phyloP scores from a whole-genome alignment of 2,797 vertebrate genomes.

The Arctocebus calabarensis region DNA sequence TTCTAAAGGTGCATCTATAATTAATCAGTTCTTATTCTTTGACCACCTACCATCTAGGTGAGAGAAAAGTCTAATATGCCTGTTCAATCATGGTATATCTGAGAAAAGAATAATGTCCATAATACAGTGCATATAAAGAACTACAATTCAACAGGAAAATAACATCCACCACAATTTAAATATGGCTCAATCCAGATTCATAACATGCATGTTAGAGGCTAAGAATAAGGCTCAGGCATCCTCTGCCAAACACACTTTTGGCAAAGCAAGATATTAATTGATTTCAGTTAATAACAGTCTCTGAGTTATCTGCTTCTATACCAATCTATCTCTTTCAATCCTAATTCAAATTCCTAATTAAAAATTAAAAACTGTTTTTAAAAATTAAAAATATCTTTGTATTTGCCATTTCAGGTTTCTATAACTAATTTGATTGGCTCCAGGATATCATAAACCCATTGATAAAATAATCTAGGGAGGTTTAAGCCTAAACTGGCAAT shows the following conservation, averaged over 20 bases:
- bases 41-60: background rate
- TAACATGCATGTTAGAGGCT: background rate
- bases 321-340: background rate
- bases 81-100: no score
- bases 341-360: slow-evolving; percentile 10
- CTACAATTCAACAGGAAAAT: no score
- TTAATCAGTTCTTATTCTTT: background rate
- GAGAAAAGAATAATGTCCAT: no score
- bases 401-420: background rate
- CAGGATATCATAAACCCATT: background rate
- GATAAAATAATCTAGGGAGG: background rate
- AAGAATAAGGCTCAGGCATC: background rate
- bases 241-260: background rate
- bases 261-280: slow-evolving; percentile 22
- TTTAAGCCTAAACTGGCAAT: background rate
- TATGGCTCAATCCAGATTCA: background rate
- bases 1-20: background rate
- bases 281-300: slow-evolving; percentile 8
- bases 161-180: no score
- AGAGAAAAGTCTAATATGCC: background rate
- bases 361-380: background rate
- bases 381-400: slow-evolving; percentile 18
- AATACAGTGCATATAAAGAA: no score
- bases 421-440: background rate
- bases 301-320: background rate